These are phyloP conservation scores for Atherinomorus stipes DNA, from an alignment of 2,113 vertebrate genomes.

Conservation along the genomic window DNA sequence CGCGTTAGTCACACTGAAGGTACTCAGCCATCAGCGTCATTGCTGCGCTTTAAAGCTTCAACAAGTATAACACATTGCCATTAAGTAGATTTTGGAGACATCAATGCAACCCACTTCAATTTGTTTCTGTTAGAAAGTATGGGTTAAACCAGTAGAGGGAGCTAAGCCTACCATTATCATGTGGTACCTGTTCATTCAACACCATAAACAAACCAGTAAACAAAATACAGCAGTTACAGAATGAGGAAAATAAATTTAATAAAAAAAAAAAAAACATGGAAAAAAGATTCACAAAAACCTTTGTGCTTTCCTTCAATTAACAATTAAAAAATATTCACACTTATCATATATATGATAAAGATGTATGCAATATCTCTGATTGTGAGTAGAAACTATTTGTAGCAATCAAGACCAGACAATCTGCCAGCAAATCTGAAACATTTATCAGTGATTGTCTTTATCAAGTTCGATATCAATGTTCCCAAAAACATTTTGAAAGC, in stretches of 20 bases:
- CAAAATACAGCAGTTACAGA: background rate
- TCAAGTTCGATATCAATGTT: slow-evolving; percentile 4
- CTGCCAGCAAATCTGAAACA: background rate
- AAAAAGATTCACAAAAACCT: background rate
- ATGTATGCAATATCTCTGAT: background rate
- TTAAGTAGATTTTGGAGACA: background rate
- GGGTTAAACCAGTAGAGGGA: background rate
- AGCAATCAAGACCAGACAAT: background rate
- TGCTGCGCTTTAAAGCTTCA: background rate
- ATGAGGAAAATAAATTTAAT: background rate
- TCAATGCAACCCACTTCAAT: background rate
- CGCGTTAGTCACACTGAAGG: slow-evolving; percentile 32
- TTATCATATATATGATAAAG: too few relatives aligned
- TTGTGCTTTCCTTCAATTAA: background rate
- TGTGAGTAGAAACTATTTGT: background rate
- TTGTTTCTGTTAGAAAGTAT: background rate
- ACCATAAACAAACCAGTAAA: background rate
- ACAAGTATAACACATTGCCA: background rate
- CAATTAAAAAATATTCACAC: too few relatives aligned
- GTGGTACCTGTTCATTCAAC: too few relatives aligned
- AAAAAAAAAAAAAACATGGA: background rate
- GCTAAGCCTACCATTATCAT: background rate
- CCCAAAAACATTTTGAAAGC: slow-evolving; percentile 12
- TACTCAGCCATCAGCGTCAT: slow-evolving; percentile 7
- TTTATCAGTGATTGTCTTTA: slow-evolving; percentile 8